These are phyloP conservation scores for Xestia sexstrigata DNA, from an alignment of 2,888 invertebrate genomes.

Conservation along the genomic window DNA sequence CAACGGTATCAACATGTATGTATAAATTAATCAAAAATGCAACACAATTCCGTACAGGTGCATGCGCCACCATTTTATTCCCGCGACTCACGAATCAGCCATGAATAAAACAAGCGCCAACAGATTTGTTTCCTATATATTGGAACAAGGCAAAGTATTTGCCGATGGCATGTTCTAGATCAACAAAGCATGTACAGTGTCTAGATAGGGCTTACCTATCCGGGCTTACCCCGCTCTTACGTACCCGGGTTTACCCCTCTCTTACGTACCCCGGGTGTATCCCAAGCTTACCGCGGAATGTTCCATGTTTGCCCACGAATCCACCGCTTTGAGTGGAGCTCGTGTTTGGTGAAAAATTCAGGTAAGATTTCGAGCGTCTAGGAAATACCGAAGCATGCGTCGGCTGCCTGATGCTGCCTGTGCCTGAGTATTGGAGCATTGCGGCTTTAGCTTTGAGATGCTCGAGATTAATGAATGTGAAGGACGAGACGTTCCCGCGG, in stretches of 20 bases:
- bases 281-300: constrained; percentile 66
- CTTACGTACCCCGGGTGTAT: constrained; percentile 50
- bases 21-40: constrained; percentile 56
- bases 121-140: constrained; percentile 63
- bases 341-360: constrained; percentile 75
- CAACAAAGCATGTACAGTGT: constrained; percentile 66
- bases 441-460: constrained; percentile 52
- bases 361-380: constrained; percentile 58
- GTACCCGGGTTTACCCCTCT: constrained; percentile 58
- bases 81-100: constrained; percentile 40
- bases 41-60: constrained; percentile 53
- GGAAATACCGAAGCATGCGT: constrained; percentile 58
- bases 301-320: constrained; percentile 69
- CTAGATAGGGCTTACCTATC: constrained; percentile 61
- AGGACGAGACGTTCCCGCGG: constrained; percentile 14
- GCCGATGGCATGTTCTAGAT: constrained; percentile 56
- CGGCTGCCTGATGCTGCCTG: constrained; percentile 40
- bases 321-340: constrained; percentile 60
- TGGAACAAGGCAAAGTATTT: constrained; percentile 65
- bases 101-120: constrained; percentile 65
- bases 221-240: constrained; percentile 64
- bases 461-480: constrained; percentile 52
- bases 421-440: constrained; percentile 45
- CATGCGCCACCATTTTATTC: constrained; percentile 39
- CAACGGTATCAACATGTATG: constrained; percentile 15